Base-by-base conservation (phyloP, 2,888 invertebrate genomes). In the Drosophila prostipennis region DNA sequence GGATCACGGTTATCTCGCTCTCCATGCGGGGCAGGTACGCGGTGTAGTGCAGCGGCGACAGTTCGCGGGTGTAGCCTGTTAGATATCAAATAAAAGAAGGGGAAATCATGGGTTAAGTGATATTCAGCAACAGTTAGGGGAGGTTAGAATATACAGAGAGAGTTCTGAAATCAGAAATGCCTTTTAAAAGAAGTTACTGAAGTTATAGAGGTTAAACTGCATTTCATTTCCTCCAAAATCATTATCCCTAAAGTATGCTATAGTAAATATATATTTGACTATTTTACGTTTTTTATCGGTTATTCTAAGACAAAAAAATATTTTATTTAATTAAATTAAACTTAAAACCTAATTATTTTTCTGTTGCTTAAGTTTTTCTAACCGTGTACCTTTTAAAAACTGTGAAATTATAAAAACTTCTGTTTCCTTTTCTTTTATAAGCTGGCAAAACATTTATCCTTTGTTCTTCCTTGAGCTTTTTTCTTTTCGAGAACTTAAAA, bases 41-140 rank as follows among this genome's bases (percentile, higher is more conserved):
- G 89, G 96, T 94, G 93, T 95, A 96, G 92, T 94, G 95, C 91
- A 95, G 94, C 92, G 95, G 94, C 92, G 95, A 95, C 92, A 95
- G 93, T 92, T 96, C 96, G 91, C 95, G 95, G 91, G 95, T 95
- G 93, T 96, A 96, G 89, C 96, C 96, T 96, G 94, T 6, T 72
- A 70, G 68, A 54, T 42, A 52, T 61, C 14, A 4, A 11, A 2
- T 1, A 3, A 11, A 3, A 1, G 19, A 51, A 26, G 5, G 29
- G 11, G 1, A 14, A 46, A 32, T 14, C 8, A n/a, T 63, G 26
- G 34, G 52, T 46, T 52, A 63, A 2, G 10, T 7, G 7, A 1
- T 19, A n/a, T 11, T 14, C 11, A 61, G n/a, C 16, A 64, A 51
- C 32, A 45, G 54, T 42, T 55, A n/a, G 3, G 13, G 10, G 11